Evolutionary conservation across 1,140 invertebrate species (phyloP).

Genomic region (Cherax quadricarinatus): DNA sequence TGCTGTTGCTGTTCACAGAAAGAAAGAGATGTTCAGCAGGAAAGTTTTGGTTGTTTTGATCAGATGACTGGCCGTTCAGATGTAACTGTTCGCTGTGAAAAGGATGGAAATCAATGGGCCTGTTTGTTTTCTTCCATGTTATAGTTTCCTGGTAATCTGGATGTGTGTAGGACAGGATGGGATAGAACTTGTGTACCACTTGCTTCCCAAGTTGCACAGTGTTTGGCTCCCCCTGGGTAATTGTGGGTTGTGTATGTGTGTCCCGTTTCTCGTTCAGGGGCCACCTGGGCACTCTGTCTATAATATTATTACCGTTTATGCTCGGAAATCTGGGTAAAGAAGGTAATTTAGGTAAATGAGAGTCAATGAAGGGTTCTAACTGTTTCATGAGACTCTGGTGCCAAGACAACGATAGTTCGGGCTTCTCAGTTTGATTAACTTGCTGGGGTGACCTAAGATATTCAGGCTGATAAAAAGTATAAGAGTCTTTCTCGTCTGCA

Average conservation of each 20-base stretch:
- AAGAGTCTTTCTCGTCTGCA: background rate
- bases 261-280: background rate
- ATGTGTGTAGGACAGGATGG: background rate
- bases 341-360: conserved; percentile 7
- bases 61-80: background rate
- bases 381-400: background rate
- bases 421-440: background rate
- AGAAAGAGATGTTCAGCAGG: background rate
- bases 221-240: background rate
- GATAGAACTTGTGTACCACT: conserved; percentile 23
- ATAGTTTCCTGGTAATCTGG: background rate
- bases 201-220: too few relatives aligned
- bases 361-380: background rate
- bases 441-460: background rate
- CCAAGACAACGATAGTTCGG: background rate
- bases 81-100: background rate
- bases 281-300: conserved; percentile 4
- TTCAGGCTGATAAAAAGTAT: background rate
- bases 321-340: conserved; percentile 17
- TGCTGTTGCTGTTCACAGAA: background rate
- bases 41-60: background rate
- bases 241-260: background rate
- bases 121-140: background rate
- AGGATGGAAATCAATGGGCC: background rate
- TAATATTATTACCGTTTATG: background rate